Conservation (phyloP, 2,888 invertebrate species). For the Orthonevra nobilis region DNA sequence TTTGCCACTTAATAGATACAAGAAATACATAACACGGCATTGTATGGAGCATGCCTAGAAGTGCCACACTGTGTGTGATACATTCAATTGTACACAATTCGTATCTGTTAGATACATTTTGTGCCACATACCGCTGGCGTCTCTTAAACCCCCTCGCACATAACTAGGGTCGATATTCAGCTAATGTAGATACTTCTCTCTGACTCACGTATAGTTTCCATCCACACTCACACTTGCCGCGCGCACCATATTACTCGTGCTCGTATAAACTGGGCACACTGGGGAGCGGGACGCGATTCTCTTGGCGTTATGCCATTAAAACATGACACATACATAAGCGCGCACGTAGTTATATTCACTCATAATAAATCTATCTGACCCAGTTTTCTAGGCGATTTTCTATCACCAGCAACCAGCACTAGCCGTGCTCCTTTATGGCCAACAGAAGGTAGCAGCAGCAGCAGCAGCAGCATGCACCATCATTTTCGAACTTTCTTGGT, state of each 20-base stretch:
- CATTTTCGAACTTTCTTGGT: slow-evolving; percentile 40
- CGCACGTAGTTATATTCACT: slow-evolving; percentile 64
- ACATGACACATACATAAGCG: slow-evolving; percentile 44
- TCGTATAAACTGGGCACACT: too few species aligned
- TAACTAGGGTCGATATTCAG: slow-evolving; percentile 64
- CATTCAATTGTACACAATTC: slow-evolving; percentile 64
- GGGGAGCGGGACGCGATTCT: slow-evolving; percentile 48
- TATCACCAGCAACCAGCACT: slow-evolving; percentile 47
- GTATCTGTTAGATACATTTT: slow-evolving; percentile 69
- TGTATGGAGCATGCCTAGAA: slow-evolving; percentile 70
- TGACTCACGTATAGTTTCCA: slow-evolving; percentile 55
- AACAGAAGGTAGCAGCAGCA: slow-evolving; percentile 48
- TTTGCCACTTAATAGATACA: slow-evolving; percentile 65
- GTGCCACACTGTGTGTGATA: slow-evolving; percentile 65
- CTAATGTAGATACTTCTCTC: slow-evolving; percentile 60
- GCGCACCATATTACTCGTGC: background rate
- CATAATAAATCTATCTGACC: slow-evolving; percentile 71
- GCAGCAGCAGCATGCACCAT: slow-evolving; percentile 48
- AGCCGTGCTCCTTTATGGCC: slow-evolving; percentile 52
- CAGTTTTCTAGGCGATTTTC: slow-evolving; percentile 70
- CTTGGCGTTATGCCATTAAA: slow-evolving; percentile 67
- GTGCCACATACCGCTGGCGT: slow-evolving; percentile 29
- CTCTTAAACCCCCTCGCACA: slow-evolving; percentile 8
- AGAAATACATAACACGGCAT: slow-evolving; percentile 48
- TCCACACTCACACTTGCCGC: slow-evolving; percentile 41